phyloP scores from a whole-genome alignment of 2,113 vertebrate species.

The Seriola rivoliana region DNA sequence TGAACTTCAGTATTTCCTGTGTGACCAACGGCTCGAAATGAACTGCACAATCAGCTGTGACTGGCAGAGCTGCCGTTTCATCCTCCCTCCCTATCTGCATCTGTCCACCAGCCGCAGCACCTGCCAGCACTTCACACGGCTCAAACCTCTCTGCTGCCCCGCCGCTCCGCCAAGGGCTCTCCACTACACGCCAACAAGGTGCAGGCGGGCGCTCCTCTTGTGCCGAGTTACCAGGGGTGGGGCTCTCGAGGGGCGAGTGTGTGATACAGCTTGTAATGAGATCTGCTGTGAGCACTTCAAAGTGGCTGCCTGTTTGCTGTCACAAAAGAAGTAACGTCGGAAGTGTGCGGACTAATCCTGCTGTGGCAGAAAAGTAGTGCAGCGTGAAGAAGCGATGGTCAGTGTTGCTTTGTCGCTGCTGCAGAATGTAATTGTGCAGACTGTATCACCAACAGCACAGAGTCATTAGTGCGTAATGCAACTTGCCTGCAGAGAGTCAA shows the following conservation, averaged over 20 bases:
- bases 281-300: slow-evolving; percentile 45
- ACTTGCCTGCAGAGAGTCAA: slow-evolving; percentile 25
- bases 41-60: slow-evolving; percentile 9
- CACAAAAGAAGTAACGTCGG: slow-evolving; percentile 31
- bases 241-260: slow-evolving; percentile 26
- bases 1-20: not conserved
- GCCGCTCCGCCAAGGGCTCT: slow-evolving; percentile 45
- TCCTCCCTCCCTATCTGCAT: not conserved
- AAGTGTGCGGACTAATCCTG: slow-evolving; percentile 24
- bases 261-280: slow-evolving; percentile 63
- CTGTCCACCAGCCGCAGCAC: slow-evolving; percentile 30
- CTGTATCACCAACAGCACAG: slow-evolving; percentile 7
- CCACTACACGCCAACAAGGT: slow-evolving; percentile 34
- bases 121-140: slow-evolving; percentile 61
- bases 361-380: not conserved
- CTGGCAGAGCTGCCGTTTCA: not conserved
- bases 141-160: slow-evolving; percentile 43
- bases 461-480: not conserved
- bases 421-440: not conserved
- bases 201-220: slow-evolving; percentile 2
- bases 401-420: not conserved
- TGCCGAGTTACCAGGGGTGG: slow-evolving; percentile 23
- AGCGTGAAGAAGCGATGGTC: not conserved
- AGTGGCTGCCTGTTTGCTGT: slow-evolving; percentile 44
- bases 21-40: not conserved